Conservation (phyloP, 2,797 vertebrate species). For the Acrocephalus scirpaceus region DNA sequence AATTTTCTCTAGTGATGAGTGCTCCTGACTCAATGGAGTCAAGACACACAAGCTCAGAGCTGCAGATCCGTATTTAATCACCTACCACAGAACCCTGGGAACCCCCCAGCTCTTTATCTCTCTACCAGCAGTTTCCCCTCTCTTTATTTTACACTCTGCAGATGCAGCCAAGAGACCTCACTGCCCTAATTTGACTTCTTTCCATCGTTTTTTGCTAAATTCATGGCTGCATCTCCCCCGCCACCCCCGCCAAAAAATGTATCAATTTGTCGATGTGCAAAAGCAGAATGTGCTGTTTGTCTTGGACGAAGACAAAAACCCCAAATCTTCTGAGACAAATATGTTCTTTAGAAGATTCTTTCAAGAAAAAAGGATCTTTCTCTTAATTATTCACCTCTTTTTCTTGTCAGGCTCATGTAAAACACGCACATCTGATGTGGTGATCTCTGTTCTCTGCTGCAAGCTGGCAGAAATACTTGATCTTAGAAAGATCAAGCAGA, state of each 20-base stretch:
- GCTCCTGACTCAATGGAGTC: neutral
- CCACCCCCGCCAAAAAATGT: neutral
- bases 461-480: neutral
- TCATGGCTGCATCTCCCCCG: neutral
- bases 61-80: slow-evolving; percentile 41
- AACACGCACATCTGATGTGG: neutral
- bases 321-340: neutral
- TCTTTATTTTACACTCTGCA: neutral
- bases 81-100: neutral
- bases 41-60: neutral
- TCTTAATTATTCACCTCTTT: neutral
- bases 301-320: neutral
- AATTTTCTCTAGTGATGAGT: slow-evolving; percentile 49
- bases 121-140: neutral
- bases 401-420: neutral
- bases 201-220: neutral
- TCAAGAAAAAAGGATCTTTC: neutral
- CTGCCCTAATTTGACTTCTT: neutral
- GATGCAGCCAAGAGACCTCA: neutral
- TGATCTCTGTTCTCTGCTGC: neutral
- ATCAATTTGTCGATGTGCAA: neutral
- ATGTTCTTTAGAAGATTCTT: neutral
- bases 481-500: neutral
- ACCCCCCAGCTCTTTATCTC: neutral
- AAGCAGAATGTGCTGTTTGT: neutral